Conservation (phyloP, 30 jellyfish, hydroid and myxozoan species). For the Hydra vulgaris region DNA sequence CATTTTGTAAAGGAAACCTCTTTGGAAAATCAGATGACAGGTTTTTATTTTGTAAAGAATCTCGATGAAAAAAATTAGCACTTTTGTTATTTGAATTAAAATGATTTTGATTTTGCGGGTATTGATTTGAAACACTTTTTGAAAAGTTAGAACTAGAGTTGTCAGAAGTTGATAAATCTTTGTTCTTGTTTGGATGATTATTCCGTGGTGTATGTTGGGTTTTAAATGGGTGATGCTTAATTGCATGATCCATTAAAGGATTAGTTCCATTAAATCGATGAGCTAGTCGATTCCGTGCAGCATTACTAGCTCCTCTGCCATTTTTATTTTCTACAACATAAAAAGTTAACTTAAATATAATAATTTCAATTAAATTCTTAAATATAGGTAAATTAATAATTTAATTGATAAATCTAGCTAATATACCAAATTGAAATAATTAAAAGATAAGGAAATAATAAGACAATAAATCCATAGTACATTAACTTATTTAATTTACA, state of each 20-base stretch:
- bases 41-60: not conserved
- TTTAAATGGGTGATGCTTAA: not conserved
- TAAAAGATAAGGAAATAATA: too few relatives aligned
- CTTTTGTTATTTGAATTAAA: not conserved
- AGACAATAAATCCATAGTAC: too few relatives aligned
- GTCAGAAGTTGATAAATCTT: not conserved
- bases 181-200: not conserved
- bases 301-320: not conserved
- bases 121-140: too few relatives aligned
- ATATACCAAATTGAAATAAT: too few relatives aligned
- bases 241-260: slow-evolving; percentile 2
- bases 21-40: not conserved
- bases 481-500: too few relatives aligned
- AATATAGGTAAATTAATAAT: too few relatives aligned
- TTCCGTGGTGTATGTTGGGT: not conserved
- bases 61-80: not conserved
- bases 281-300: not conserved
- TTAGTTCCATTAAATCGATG: slow-evolving; percentile 6
- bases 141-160: not conserved
- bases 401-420: too few relatives aligned
- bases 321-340: not conserved
- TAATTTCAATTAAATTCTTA: too few relatives aligned
- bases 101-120: not conserved
- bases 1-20: not conserved
- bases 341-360: too few relatives aligned